A percentile compares a stretch with the other conserved stretches of the same genome.
Evolutionary conservation across 2,888 invertebrate species (phyloP).

Genomic region (Lithophane ornitopus): DNA sequence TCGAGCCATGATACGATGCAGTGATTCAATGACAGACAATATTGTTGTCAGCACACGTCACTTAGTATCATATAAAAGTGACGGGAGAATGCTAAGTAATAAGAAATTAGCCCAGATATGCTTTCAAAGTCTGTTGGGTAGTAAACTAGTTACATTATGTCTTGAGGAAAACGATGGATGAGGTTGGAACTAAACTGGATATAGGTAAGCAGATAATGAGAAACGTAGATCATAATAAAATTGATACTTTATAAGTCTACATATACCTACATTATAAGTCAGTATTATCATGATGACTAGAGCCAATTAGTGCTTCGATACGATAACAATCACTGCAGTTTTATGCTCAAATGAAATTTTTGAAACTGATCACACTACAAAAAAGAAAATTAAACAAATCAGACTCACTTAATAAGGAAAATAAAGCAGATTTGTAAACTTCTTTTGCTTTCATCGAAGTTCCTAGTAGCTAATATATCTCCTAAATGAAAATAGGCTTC

Average conservation of each 20-base stretch:
- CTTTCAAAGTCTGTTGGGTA: slow-evolving; percentile 6
- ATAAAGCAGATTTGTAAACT: not conserved
- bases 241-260: not conserved
- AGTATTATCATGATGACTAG: slow-evolving; percentile 5
- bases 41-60: slow-evolving; percentile 45
- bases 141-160: slow-evolving; percentile 2
- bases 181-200: not conserved
- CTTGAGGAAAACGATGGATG: slow-evolving; percentile 22
- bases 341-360: not conserved
- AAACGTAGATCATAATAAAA: not conserved
- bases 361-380: too few species aligned
- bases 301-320: not conserved
- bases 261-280: not conserved
- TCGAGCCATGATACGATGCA: slow-evolving; percentile 46
- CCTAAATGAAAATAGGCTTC: not conserved
- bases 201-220: not conserved
- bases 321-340: slow-evolving; percentile 3
- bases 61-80: slow-evolving; percentile 42
- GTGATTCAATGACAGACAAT: slow-evolving; percentile 54
- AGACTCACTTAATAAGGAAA: not conserved
- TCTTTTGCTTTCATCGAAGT: not conserved
- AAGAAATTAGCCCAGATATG: slow-evolving; percentile 25
- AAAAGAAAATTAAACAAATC: not conserved
- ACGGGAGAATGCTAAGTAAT: slow-evolving; percentile 26
- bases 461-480: not conserved